Conservation (phyloP, 2,113 vertebrate genomes). For the Nyctibius bracteatus region DNA sequence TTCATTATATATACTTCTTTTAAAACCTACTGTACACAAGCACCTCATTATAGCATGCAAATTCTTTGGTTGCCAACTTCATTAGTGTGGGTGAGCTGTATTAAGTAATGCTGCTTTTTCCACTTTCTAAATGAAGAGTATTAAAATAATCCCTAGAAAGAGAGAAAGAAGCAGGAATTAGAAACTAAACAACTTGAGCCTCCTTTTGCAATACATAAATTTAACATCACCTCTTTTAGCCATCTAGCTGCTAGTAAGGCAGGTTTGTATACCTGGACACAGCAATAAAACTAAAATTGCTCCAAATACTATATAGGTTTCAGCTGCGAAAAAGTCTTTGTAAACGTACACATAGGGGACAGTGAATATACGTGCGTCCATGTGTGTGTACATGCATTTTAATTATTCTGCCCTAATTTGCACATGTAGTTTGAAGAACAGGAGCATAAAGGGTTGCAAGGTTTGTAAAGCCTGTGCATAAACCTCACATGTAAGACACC, state of each 20-base stretch:
- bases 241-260: background rate
- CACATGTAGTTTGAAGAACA: background rate
- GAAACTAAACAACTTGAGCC: background rate
- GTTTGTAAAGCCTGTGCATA: background rate
- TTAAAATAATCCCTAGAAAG: background rate
- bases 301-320: background rate
- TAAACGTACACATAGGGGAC: background rate
- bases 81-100: background rate
- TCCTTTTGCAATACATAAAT: background rate
- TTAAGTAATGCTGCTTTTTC: conserved; percentile 3
- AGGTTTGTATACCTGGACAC: background rate
- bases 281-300: background rate
- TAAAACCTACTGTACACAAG: conserved; percentile 28
- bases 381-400: rapidly evolving
- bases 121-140: background rate
- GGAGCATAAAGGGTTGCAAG: background rate
- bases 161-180: background rate
- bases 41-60: conserved; percentile 41
- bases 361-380: background rate
- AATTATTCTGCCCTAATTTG: background rate
- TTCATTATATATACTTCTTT: conserved; percentile 6
- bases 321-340: background rate
- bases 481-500: rapidly evolving
- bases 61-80: conserved; percentile 18
- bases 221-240: background rate